phyloP scores from a whole-genome alignment of 2,888 invertebrate species.

The Ellobium chinense region DNA sequence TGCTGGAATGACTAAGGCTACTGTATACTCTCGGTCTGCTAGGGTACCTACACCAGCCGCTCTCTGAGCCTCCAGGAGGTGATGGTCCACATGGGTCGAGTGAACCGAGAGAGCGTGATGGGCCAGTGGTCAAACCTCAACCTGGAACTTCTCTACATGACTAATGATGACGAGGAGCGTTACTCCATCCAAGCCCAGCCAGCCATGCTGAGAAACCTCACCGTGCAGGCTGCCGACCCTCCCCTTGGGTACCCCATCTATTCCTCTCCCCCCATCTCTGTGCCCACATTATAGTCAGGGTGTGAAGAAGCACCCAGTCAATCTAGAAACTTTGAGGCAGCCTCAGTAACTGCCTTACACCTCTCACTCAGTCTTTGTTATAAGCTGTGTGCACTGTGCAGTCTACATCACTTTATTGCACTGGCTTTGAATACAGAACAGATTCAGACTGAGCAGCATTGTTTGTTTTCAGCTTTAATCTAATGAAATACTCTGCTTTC shows the following conservation, averaged over 20 bases:
- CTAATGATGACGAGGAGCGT: conserved; percentile 81
- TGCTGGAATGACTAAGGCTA: no score
- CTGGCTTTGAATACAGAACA: no score
- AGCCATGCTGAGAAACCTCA: conserved; percentile 78
- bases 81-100: conserved; percentile 74
- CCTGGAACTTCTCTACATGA: conserved; percentile 80
- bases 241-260: conserved; percentile 80
- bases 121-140: conserved; percentile 81
- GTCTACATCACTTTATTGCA: no score
- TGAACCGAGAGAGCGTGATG: conserved; percentile 77
- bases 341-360: no score
- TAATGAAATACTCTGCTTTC: no score
- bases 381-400: no score
- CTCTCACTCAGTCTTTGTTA: no score
- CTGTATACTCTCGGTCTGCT: not conserved
- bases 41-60: conserved; percentile 78
- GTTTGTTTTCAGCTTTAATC: no score
- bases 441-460: no score
- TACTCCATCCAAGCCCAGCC: conserved; percentile 80
- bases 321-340: no score
- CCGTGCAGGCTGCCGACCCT: conserved; percentile 80
- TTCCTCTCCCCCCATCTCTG: conserved; percentile 71
- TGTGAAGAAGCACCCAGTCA: no score
- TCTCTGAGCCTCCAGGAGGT: conserved; percentile 75
- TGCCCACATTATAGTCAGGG: conserved; percentile 68